These are phyloP conservation scores for Nymphalis c-album DNA, from an alignment of 2,888 invertebrate genomes.

Conservation along the genomic window DNA sequence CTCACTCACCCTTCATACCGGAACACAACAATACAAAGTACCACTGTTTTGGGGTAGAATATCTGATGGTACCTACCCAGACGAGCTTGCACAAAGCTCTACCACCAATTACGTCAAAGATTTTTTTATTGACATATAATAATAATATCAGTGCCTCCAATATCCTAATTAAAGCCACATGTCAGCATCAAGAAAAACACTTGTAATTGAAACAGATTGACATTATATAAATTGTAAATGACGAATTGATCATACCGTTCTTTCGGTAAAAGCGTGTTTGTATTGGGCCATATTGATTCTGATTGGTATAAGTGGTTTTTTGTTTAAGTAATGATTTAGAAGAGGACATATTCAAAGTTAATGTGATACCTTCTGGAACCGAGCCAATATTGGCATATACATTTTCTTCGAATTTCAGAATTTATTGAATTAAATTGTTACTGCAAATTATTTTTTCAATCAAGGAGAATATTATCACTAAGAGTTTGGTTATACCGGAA, in stretches of 20 bases:
- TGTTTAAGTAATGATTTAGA: conserved; percentile 44
- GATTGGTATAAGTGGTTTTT: conserved; percentile 46
- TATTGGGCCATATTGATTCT: conserved; percentile 42
- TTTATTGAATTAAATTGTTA: background rate
- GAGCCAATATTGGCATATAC: conserved; percentile 25
- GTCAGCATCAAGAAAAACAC: conserved; percentile 25
- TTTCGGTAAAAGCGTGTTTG: conserved; percentile 50
- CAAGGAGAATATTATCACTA: too few relatives aligned
- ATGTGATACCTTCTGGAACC: conserved; percentile 40
- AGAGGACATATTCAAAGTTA: conserved; percentile 48
- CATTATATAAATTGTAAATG: conserved; percentile 78
- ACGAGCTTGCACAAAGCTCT: too few relatives aligned
- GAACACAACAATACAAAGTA: too few relatives aligned
- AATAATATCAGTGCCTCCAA: background rate
- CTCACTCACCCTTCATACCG: too few relatives aligned
- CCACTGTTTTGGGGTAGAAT: too few relatives aligned
- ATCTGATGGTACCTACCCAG: too few relatives aligned
- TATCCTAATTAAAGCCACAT: conserved; percentile 18
- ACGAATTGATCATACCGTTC: conserved; percentile 71
- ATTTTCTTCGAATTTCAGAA: background rate
- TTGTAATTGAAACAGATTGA: conserved; percentile 70
- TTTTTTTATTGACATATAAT: background rate
- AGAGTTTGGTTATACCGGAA: too few relatives aligned
- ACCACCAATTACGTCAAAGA: background rate
- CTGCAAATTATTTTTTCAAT: too few relatives aligned